Conservation (phyloP, 2,113 vertebrate species). For the Dipodomys ordii region DNA sequence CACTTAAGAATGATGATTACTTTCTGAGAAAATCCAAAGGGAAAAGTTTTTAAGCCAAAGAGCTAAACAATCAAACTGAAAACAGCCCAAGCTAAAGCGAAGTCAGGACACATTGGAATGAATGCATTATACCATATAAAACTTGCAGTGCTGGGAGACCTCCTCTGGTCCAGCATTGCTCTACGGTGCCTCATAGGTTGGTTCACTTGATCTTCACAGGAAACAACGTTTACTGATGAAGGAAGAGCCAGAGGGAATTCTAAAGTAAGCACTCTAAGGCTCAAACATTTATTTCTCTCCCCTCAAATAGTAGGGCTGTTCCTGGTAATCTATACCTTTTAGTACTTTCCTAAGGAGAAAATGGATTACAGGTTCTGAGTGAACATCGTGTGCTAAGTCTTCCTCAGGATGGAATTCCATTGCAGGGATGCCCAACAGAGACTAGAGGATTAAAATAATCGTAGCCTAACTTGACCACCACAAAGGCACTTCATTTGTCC, state of each 20-base stretch:
- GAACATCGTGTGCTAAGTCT: neutral
- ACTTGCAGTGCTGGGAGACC: neutral
- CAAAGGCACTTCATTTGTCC: accelerated
- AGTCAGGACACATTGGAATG: neutral
- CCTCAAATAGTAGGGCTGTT: neutral
- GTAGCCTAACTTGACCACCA: neutral
- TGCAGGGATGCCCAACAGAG: neutral
- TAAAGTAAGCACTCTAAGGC: neutral
- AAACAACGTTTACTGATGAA: neutral
- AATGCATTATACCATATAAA: neutral
- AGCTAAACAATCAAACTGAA: constrained; percentile 30
- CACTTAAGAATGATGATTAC: constrained; percentile 37
- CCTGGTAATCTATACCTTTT: neutral
- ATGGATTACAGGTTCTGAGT: neutral
- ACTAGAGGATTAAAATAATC: neutral
- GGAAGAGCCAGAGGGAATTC: neutral
- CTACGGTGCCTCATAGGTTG: neutral
- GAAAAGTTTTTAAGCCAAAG: constrained; percentile 15
- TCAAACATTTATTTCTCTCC: neutral
- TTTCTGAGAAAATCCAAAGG: constrained; percentile 44
- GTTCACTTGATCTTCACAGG: constrained; percentile 13
- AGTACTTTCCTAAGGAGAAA: neutral
- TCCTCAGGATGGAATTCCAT: neutral
- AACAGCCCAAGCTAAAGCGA: neutral
- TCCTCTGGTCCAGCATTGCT: neutral